Evolutionary conservation across 2,797 vertebrate species (phyloP), one percentile per base, ranked within the genome.

Genomic region (Momotus momota): DNA sequence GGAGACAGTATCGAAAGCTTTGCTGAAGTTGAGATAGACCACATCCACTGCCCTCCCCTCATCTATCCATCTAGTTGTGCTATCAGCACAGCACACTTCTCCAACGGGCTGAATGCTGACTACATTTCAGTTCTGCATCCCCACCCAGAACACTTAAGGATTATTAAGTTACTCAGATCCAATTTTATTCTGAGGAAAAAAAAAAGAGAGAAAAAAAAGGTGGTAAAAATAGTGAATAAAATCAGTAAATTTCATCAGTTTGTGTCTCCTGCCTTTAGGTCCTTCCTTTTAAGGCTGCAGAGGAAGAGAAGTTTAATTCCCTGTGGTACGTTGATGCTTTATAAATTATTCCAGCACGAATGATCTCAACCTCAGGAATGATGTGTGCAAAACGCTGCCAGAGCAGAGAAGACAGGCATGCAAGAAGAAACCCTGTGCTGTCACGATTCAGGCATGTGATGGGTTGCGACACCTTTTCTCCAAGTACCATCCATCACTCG

Each of bases 231-330:
- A 92, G 81, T 79, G 55, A 95, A 65, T 65, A 93, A 96, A 94
- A 94, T 81, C 64, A 78, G 71, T 73, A 82, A 71, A 88, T 88
- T 95, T 94, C 90, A 95, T 77, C 92, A 58, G 67, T 87, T 73
- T 94, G 77, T 93, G 71, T 88, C 92, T 71, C 79, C 90, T 93
- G 83, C 70, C 79, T 89, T 89, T 65, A 79, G 65, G 52, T 88
- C 88, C 94, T 96, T 96, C 90, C 93, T 95, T 95, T 93, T 93
- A 95, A 95, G 88, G 84, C 46, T 78, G 43, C n/a, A 79, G 65
- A 93, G 52, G 51, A 78, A 66, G 54, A 78, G 33, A 83, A 93
- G 43, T 83, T 88, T 58, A 88, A 93, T 90, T 96, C 92, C 92
- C 90, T 57, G 2, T 1, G 51, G 91, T 57, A 52, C 46, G 2